Evolutionary conservation across 2,113 vertebrate species (phyloP).

Genomic region (Urocynchramus pylzowi): DNA sequence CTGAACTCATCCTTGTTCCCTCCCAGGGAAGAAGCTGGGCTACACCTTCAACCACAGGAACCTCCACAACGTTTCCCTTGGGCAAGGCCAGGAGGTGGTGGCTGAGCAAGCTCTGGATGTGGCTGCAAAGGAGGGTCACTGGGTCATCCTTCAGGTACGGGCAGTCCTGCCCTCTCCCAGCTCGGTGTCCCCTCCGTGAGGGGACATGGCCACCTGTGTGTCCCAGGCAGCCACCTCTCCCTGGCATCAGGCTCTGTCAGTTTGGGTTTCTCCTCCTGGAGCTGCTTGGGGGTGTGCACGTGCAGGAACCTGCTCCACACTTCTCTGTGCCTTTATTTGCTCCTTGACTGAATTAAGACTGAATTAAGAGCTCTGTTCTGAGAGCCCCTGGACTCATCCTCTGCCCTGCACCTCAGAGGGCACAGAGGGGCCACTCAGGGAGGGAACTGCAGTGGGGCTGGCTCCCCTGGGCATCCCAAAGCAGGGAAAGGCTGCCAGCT

Average conservation of each 20-base stretch:
- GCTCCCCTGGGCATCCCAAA: background rate
- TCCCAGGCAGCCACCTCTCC: background rate
- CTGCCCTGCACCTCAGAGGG: background rate
- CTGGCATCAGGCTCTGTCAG: fast-evolving
- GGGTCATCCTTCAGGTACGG: conserved; percentile 92
- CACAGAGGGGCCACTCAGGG: fast-evolving
- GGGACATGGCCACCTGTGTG: background rate
- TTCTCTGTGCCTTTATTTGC: background rate
- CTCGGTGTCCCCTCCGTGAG: background rate
- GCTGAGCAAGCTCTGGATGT: conserved; percentile 85
- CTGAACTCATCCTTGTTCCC: background rate
- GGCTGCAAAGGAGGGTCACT: conserved; percentile 87
- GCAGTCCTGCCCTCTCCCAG: background rate
- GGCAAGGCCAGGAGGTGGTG: conserved; percentile 91
- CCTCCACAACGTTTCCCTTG: conserved; percentile 92
- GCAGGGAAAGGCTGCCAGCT: background rate
- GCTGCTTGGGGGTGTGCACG: background rate
- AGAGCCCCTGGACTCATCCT: background rate
- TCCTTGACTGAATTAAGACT: background rate
- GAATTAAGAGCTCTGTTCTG: background rate
- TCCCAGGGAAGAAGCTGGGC: conserved; percentile 87
- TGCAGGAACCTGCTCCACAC: background rate
- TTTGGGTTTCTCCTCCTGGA: background rate
- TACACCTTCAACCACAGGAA: conserved; percentile 89
- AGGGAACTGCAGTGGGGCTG: background rate